A percentile compares a stretch with the other conserved stretches of the same genome.
Evolutionary conservation across 2,888 invertebrate genomes (phyloP).

Genomic region (Tiliacea citrago): DNA sequence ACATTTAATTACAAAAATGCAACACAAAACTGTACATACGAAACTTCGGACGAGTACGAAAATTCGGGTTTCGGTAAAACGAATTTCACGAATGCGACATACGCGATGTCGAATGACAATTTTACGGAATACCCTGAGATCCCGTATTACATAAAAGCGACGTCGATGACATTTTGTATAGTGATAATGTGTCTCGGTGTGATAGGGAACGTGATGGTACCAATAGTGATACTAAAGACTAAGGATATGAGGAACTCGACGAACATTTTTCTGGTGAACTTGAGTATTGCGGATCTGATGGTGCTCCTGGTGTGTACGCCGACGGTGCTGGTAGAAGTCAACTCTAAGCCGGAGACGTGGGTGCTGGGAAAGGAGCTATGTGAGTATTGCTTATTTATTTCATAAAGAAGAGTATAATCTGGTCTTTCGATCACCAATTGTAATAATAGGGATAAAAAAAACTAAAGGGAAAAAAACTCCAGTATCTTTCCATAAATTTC

Average conservation of each 20-base stretch:
- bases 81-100: conserved; percentile 72
- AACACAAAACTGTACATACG: conserved; percentile 71
- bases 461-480: too few relatives aligned
- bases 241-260: conserved; percentile 99
- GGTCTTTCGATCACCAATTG: background rate
- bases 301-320: conserved; percentile 98
- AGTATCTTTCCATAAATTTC: too few relatives aligned
- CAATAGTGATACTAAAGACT: conserved; percentile 97
- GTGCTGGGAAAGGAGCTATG: conserved; percentile 97
- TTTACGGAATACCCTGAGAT: conserved; percentile 91
- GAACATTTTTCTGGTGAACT: conserved; percentile 98
- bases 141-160: conserved; percentile 96
- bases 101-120: conserved; percentile 77
- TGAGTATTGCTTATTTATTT: conserved; percentile 91
- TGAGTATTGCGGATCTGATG: conserved; percentile 97
- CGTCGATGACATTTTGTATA: conserved; percentile 97
- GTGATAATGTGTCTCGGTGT: conserved; percentile 97
- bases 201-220: conserved; percentile 98
- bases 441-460: background rate
- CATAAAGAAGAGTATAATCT: background rate
- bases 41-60: conserved; percentile 63
- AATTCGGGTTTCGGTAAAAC: conserved; percentile 72
- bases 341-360: conserved; percentile 97
- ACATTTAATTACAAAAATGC: conserved; percentile 67
- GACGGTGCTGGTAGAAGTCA: conserved; percentile 98